Evolutionary conservation across 1,140 invertebrate species (phyloP), one percentile per base, ranked within the genome.

Genomic region (Drosophila auraria): DNA sequence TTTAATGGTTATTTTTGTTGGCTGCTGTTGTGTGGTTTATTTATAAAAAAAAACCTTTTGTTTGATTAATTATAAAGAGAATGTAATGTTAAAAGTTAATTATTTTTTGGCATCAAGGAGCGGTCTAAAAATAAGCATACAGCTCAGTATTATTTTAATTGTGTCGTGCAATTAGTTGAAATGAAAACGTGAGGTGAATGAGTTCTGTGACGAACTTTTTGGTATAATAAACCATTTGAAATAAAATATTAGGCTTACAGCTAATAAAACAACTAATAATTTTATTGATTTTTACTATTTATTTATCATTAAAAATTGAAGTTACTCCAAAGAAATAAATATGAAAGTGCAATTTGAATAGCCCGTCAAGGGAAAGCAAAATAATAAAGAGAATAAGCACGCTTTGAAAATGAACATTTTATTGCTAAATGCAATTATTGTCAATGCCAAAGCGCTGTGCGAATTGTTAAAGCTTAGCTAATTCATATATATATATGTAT

Each of bases 21-120:
- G 23, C 20, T 63, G 20, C 12, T 63, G 15, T n/a, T 47, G 17
- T 44, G 25, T 62, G 25, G 20, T 50, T 49, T 58, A 47, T 66
- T 51, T 65, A 51, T 65, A 33, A n/a, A 27, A 25, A 25, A 51
- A 23, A 14, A 56, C n/a, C n/a, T n/a, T n/a, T n/a, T n/a, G n/a
- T n/a, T n/a, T 63, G 14, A 45, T 33, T 64, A 30, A 45, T n/a
- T 60, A 45, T 23, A 49, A 56, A 49, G 50, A 17, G 17, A 3
- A 49, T 51, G 30, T 49, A 20, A 38, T 47, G 23, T 38, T 30
- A 69, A 77, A 68, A 68, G 44, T 20, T 50, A 57, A 78, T 77
- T 77, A 49, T 27, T 56, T 77, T 61, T 68, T 77, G 74, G 62
- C 74, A 78, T 12, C 33, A 4, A 50, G 25, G 4, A 2, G 6